Evolutionary conservation across 2,888 invertebrate genomes (phyloP).

Genomic region (Caenorhabditis sp.): DNA sequence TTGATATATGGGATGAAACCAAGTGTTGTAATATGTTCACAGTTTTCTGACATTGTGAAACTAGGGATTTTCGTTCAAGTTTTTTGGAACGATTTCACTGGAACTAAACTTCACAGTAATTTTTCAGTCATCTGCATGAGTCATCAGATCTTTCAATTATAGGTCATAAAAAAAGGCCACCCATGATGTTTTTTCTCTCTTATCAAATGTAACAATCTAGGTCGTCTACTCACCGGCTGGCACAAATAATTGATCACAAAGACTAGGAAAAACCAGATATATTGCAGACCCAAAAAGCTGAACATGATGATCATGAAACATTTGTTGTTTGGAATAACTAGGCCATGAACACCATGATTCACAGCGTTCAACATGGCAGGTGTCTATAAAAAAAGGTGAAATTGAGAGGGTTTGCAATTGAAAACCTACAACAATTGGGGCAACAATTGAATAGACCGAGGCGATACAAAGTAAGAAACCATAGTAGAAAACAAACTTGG

Average conservation of each 20-base stretch:
- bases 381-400: constrained; percentile 43
- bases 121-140: too few relatives aligned
- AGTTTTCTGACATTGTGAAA: too few relatives aligned
- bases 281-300: constrained; percentile 60
- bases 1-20: not conserved
- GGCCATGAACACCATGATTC: constrained; percentile 47
- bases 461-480: constrained; percentile 63
- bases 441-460: constrained; percentile 60
- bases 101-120: too few relatives aligned
- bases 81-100: constrained; percentile 4
- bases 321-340: constrained; percentile 57
- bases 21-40: not conserved
- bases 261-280: constrained; percentile 61
- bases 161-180: not conserved
- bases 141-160: too few relatives aligned
- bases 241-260: constrained; percentile 57
- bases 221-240: constrained; percentile 46
- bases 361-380: constrained; percentile 54
- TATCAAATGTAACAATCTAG: not conserved
- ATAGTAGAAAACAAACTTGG: constrained; percentile 64
- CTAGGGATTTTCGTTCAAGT: too few relatives aligned
- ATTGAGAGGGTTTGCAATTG: not conserved
- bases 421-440: constrained; percentile 55
- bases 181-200: not conserved
- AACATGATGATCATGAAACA: constrained; percentile 61